phyloP scores from a whole-genome alignment of 2,113 vertebrate genomes.

The Tachysurus fulvidraco region DNA sequence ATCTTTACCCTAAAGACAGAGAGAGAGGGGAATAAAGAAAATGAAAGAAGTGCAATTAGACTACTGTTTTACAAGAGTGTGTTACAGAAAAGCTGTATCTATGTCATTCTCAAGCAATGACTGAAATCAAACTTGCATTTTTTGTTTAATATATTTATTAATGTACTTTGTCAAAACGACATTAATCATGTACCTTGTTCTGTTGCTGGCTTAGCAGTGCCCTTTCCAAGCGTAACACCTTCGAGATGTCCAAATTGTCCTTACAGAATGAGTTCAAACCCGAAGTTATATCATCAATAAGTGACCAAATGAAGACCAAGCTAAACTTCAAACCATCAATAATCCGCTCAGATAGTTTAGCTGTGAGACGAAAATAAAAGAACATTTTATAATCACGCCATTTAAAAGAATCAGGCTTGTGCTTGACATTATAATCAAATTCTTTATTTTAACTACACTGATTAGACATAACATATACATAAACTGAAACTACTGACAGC shows the following conservation, averaged over 20 bases:
- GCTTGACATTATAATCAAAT: neutral
- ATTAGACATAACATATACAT: too few relatives aligned
- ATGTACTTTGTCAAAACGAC: neutral
- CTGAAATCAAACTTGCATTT: neutral
- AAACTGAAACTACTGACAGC: too few relatives aligned
- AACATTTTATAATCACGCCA: neutral
- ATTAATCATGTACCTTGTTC: slow-evolving; percentile 63
- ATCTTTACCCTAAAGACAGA: slow-evolving; percentile 68
- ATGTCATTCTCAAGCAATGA: neutral
- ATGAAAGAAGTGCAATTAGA: neutral
- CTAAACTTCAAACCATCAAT: slow-evolving; percentile 63
- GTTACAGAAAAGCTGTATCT: neutral
- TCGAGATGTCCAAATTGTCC: slow-evolving; percentile 65
- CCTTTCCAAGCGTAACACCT: slow-evolving; percentile 67
- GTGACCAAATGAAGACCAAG: slow-evolving; percentile 64
- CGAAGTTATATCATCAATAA: slow-evolving; percentile 62
- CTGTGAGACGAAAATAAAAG: slow-evolving; percentile 53
- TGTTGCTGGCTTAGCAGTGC: slow-evolving; percentile 64
- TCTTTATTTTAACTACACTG: neutral
- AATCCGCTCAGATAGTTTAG: slow-evolving; percentile 63
- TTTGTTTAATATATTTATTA: neutral
- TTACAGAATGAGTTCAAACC: slow-evolving; percentile 69
- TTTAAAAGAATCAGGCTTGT: neutral
- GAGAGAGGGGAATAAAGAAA: neutral
- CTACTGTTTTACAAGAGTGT: neutral